Conservation (phyloP, 2,888 invertebrate genomes). For the Synergus japonicus region DNA sequence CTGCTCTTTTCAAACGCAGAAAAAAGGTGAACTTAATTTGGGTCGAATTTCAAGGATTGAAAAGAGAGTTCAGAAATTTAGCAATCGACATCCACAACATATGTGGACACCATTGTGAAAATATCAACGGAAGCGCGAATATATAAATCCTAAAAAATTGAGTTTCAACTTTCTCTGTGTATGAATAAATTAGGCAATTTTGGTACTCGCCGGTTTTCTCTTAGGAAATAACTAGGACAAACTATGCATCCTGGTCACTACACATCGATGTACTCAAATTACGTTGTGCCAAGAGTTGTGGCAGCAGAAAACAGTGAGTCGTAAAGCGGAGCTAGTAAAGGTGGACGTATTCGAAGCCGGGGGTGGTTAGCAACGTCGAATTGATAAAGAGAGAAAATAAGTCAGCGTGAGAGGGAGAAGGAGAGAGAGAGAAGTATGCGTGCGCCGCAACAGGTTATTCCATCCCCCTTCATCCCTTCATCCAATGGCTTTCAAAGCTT, state of each 20-base stretch:
- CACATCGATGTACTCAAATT: not conserved
- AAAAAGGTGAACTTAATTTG: not conserved
- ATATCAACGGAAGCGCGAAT: not conserved
- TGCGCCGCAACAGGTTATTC: conserved; percentile 75
- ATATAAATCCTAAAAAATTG: not conserved
- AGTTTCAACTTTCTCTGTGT: not conserved
- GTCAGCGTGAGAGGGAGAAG: conserved; percentile 40
- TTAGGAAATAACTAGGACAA: not conserved
- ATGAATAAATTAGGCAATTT: not conserved
- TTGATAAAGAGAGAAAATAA: conserved; percentile 79
- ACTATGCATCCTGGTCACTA: not conserved
- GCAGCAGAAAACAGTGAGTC: conserved; percentile 62
- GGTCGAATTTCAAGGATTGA: not conserved
- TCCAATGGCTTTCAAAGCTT: conserved; percentile 60
- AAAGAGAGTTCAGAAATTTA: not conserved
- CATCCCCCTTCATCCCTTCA: conserved; percentile 55
- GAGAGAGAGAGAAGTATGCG: conserved; percentile 59
- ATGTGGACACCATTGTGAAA: not conserved
- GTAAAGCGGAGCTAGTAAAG: conserved; percentile 53
- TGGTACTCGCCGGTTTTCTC: not conserved
- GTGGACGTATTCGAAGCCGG: conserved; percentile 50
- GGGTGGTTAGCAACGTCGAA: conserved; percentile 69
- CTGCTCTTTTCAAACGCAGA: not conserved
- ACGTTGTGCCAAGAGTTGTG: conserved; percentile 46
- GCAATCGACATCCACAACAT: too few species aligned